Conservation (phyloP, 2,113 vertebrate genomes). For the Mormyrus iriodes region DNA sequence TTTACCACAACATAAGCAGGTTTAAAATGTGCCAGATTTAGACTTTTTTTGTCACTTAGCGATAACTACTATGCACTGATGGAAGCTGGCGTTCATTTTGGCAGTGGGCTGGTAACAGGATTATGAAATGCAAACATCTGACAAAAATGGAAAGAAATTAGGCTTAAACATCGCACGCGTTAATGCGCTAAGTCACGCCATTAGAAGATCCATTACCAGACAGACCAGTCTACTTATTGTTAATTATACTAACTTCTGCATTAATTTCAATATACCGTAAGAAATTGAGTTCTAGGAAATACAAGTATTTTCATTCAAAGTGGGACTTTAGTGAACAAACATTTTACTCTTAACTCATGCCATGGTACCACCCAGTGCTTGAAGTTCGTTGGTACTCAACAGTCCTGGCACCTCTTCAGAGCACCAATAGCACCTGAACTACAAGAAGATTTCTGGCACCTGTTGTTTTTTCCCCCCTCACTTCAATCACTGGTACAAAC, state of each 20-base stretch:
- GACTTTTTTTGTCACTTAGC: not conserved
- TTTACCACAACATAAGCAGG: not conserved
- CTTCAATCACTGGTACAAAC: not conserved
- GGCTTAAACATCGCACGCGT: not conserved
- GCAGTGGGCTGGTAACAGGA: not conserved
- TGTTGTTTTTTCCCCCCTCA: not conserved
- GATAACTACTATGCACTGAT: not conserved
- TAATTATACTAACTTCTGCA: not conserved
- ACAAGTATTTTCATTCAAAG: not conserved
- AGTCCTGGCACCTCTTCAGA: not conserved
- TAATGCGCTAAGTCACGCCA: not conserved
- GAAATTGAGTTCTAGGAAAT: not conserved
- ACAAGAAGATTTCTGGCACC: not conserved
- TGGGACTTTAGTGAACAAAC: not conserved
- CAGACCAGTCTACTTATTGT: not conserved
- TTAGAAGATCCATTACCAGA: not conserved
- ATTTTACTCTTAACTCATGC: not conserved
- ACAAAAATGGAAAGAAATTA: not conserved
- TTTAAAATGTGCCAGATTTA: no score
- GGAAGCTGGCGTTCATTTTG: not conserved
- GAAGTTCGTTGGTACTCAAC: not conserved
- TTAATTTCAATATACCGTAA: not conserved
- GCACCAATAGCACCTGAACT: not conserved
- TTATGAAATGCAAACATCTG: not conserved
- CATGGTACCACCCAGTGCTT: not conserved